These are phyloP conservation scores for Piezodorus guildinii DNA, from an alignment of 1,140 invertebrate genomes.

Conservation along the genomic window DNA sequence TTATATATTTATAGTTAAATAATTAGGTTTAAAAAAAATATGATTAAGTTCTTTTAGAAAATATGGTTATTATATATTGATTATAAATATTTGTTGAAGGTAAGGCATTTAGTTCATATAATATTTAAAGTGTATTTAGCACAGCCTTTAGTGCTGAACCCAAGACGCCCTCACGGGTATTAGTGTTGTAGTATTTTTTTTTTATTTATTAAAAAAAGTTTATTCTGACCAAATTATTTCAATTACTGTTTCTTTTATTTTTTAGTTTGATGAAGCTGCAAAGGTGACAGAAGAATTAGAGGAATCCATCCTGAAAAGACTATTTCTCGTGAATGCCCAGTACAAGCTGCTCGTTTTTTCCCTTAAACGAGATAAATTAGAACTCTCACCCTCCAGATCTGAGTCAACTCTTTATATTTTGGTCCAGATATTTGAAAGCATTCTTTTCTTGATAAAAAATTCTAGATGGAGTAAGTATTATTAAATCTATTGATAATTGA, in stretches of 20 bases:
- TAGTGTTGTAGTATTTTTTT: too few relatives aligned
- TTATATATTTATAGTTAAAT: too few relatives aligned
- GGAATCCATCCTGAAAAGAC: background rate
- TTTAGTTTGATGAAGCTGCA: constrained; percentile 2
- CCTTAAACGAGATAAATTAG: background rate
- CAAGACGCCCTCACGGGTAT: too few relatives aligned
- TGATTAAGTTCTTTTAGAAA: too few relatives aligned
- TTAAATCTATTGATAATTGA: background rate
- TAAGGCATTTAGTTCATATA: too few relatives aligned
- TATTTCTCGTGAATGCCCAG: background rate
- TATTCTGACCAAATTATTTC: background rate
- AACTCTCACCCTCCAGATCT: background rate
- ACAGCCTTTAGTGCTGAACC: too few relatives aligned
- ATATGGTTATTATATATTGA: too few relatives aligned
- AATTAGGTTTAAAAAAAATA: too few relatives aligned
- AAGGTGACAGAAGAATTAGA: background rate
- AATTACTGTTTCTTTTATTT: background rate
- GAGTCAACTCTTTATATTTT: background rate
- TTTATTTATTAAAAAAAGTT: too few relatives aligned
- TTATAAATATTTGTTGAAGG: too few relatives aligned
- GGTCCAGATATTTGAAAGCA: background rate
- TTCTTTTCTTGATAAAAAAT: constrained; percentile 4
- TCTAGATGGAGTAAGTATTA: constrained; percentile 4
- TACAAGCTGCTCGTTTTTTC: background rate
- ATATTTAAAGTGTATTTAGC: too few relatives aligned